Evolutionary conservation across 2,797 vertebrate genomes (phyloP).

Genomic region (Sebastes hubbsi): DNA sequence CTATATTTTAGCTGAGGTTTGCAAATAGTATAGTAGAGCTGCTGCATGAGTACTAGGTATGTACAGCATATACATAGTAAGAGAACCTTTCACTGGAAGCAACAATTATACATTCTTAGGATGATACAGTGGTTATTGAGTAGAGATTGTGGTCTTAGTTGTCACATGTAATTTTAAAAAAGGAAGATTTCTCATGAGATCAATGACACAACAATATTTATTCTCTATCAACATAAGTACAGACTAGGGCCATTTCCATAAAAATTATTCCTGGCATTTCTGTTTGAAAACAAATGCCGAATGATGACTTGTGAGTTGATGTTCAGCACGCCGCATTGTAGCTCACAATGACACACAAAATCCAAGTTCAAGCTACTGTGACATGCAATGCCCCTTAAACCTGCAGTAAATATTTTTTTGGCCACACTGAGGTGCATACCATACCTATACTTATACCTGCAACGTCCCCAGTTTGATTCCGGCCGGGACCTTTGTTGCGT

Average conservation of each 20-base stretch:
- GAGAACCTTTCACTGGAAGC: not conserved
- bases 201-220: not conserved
- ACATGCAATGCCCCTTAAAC: too few relatives aligned
- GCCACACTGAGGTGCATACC: too few relatives aligned
- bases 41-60: not conserved
- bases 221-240: not conserved
- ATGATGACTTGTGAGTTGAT: not conserved
- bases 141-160: not conserved
- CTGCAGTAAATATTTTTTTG: too few relatives aligned
- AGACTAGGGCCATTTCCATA: not conserved
- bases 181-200: not conserved
- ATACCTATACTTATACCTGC: too few relatives aligned
- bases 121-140: not conserved
- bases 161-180: not conserved
- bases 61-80: not conserved
- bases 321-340: not conserved
- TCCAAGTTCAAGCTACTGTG: too few relatives aligned
- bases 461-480: too few relatives aligned
- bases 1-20: conserved; percentile 7
- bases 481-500: too few relatives aligned
- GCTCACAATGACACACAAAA: too few relatives aligned
- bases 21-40: not conserved
- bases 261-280: not conserved
- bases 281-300: not conserved
- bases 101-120: not conserved